Base-by-base conservation (phyloP, 1,140 invertebrate genomes). In the Eriocheir sinensis region DNA sequence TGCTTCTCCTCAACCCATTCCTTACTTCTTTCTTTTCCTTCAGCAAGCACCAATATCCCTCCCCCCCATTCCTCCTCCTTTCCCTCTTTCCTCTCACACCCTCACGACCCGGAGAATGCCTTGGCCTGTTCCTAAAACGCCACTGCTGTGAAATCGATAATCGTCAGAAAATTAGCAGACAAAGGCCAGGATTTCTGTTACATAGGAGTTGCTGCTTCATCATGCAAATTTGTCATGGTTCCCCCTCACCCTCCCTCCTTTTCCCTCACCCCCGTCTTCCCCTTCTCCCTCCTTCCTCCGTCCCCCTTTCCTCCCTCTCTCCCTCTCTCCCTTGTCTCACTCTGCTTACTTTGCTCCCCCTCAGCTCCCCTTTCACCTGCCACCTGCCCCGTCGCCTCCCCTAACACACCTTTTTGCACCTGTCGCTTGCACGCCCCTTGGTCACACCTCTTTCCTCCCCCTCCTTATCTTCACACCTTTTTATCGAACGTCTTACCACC, bases 101-200 rank as follows among this genome's bases (percentile, higher is more conserved):
- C 30, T 32, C 89, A 30, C 41, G 34, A n/a, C 48, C 34, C 34
- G 38, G 48, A 32, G 53, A 36, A 60, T 4, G 38, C 27, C n/a
- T 48, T 53, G 44, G 21, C 6, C 88, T 53, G 88, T 53, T 41
- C 34, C n/a, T n/a, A 53, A 89, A 90, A 60, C 53, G 72, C 48
- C 48, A 90, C 89, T 60, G 48, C 89, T 90, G 89, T 90, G 89
- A 90, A 90, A 90, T 90, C 89, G 89, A 72, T 90, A 72, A 90
- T 90, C 72, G 89, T 90, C 32, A 48, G 89, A 72, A 90, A 90
- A 90, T 90, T 34, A 36, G 48, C 8, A 60, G 27, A 48, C 89
- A 90, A 34, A 72, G 38, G 53, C 34, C 89, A 90, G 32, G 89
- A 90, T 90, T 90, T 60, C 44, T 36, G 38, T 36, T 72, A 15